phyloP scores from a whole-genome alignment of 2,888 invertebrate species.

The Pomacea canaliculata region DNA sequence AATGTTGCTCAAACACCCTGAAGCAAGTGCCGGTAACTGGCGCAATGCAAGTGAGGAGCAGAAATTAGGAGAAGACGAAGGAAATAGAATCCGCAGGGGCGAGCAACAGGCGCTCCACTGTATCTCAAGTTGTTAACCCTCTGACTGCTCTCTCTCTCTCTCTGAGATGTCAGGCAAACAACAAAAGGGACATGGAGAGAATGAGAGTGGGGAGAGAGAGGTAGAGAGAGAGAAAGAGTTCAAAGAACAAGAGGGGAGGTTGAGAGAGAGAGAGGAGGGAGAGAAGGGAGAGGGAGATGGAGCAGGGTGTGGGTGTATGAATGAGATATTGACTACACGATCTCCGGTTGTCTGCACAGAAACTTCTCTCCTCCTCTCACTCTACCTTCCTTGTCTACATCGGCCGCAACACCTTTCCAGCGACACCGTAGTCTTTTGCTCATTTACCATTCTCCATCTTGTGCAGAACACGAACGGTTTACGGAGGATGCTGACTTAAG shows the following conservation, averaged over 20 bases:
- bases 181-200: background rate
- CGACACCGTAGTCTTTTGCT: no score
- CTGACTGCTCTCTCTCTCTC: no score
- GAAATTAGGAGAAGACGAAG: no score
- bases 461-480: no score
- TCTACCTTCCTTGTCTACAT: background rate
- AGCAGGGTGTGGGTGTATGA: background rate
- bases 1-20: no score
- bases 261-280: background rate
- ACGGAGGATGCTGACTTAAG: no score
- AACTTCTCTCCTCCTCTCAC: background rate
- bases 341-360: background rate
- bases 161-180: background rate
- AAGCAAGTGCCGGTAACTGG: no score
- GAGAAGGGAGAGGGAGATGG: background rate
- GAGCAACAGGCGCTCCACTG: no score
- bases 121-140: no score
- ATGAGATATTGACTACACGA: background rate
- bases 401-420: background rate
- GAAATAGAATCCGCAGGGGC: no score
- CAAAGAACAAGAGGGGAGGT: background rate
- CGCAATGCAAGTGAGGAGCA: no score
- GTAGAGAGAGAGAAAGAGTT: background rate
- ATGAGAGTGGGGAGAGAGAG: background rate
- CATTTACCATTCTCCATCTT: no score